Conservation (phyloP, 92 coral and sea anemone genomes). For the Diadumene lineata region DNA sequence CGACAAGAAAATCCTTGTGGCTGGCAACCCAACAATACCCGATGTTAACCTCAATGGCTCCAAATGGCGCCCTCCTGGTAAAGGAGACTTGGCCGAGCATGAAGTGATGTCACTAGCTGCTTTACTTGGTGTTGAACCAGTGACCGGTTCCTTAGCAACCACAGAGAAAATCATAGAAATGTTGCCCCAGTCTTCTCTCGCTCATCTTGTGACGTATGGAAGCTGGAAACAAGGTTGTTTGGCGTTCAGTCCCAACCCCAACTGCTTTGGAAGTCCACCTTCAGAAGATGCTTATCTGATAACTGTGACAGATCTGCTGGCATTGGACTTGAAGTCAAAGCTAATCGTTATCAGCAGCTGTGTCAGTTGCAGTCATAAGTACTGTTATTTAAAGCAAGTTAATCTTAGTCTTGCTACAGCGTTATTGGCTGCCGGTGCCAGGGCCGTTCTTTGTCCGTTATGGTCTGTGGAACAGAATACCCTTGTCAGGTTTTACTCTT, state of each 20-base stretch:
- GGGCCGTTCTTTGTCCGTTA: conserved; percentile 61
- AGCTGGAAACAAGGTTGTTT: conserved; percentile 70
- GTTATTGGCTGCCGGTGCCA: conserved; percentile 72
- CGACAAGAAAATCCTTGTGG: conserved; percentile 49
- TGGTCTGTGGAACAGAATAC: conserved; percentile 80
- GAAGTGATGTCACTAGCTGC: conserved; percentile 71
- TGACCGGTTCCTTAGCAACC: conserved; percentile 71
- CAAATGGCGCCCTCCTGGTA: conserved; percentile 59
- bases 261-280: conserved; percentile 45
- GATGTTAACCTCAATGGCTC: conserved; percentile 48
- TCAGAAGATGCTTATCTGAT: conserved; percentile 63
- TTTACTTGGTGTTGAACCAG: conserved; percentile 70
- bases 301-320: conserved; percentile 53
- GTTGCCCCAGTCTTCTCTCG: conserved; percentile 59
- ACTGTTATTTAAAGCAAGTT: conserved; percentile 55
- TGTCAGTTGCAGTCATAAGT: conserved; percentile 73
- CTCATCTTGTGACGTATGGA: conserved; percentile 75
- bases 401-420: conserved; percentile 67
- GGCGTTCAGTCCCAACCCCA: conserved; percentile 66
- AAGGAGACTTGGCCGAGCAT: conserved; percentile 68
- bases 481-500: conserved; percentile 53
- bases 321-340: conserved; percentile 58
- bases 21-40: conserved; percentile 73
- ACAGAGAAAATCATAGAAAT: conserved; percentile 59
- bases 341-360: conserved; percentile 73